Percentiles rank a stretch among this genome's conserved stretches.
Conservation (phyloP, 2,888 invertebrate genomes). For the Brenthis ino region DNA sequence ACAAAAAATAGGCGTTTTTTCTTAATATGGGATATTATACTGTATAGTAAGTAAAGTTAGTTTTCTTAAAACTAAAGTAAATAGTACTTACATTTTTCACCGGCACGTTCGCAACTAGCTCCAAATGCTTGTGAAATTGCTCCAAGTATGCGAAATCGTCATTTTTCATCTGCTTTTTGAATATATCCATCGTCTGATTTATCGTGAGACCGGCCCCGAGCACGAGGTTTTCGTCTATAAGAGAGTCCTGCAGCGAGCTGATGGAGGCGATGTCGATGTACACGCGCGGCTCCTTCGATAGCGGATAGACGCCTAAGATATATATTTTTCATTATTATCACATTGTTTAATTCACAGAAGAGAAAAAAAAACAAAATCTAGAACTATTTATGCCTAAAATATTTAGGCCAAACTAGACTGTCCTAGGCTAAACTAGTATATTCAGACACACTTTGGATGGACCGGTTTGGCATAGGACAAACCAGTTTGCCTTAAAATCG, state of each 20-base stretch:
- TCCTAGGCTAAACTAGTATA: too few relatives aligned
- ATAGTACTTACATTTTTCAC: slow-evolving; percentile 86
- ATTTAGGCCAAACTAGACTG: too few relatives aligned
- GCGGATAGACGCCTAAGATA: slow-evolving; percentile 72
- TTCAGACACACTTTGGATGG: too few relatives aligned
- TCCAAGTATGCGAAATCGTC: slow-evolving; percentile 82
- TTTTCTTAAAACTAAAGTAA: not conserved
- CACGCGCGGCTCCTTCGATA: slow-evolving; percentile 64
- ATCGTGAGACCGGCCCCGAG: slow-evolving; percentile 83
- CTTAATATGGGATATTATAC: too few relatives aligned
- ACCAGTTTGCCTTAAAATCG: too few relatives aligned
- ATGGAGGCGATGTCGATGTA: slow-evolving; percentile 85
- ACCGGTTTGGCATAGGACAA: too few relatives aligned
- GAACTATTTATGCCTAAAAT: too few relatives aligned
- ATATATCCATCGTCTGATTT: slow-evolving; percentile 78
- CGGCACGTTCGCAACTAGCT: slow-evolving; percentile 86
- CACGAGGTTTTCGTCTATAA: slow-evolving; percentile 66
- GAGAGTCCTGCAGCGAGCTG: slow-evolving; percentile 67
- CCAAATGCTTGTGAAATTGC: slow-evolving; percentile 84
- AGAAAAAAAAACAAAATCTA: too few relatives aligned
- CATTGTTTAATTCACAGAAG: too few relatives aligned
- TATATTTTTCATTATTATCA: not conserved
- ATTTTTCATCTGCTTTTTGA: slow-evolving; percentile 62
- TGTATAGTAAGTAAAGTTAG: too few relatives aligned
- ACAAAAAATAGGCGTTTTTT: too few relatives aligned